A percentile compares a stretch with the other conserved stretches of the same genome.
Evolutionary conservation across 2,888 invertebrate species (phyloP).

Genomic region (Esperia sulphurella): DNA sequence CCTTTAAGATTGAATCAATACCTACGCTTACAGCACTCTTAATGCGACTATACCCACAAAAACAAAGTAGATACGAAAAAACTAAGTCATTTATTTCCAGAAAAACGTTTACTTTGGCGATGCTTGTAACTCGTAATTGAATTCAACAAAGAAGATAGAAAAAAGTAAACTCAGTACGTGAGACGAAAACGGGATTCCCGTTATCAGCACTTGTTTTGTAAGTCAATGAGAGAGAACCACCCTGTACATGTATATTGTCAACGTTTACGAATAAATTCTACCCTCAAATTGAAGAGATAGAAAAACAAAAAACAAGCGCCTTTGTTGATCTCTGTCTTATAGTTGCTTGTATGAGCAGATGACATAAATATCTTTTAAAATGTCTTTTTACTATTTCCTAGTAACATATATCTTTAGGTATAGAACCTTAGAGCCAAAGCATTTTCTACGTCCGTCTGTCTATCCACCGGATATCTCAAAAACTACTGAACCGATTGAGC

Average conservation of each 20-base stretch:
- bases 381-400: background rate
- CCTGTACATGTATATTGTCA: constrained; percentile 7
- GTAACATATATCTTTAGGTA: background rate
- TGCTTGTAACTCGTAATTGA: constrained; percentile 60
- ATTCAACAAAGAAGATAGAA: constrained; percentile 68
- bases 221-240: constrained; percentile 41
- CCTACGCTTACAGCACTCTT: too few relatives aligned
- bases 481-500: too few relatives aligned
- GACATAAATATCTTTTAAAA: too few relatives aligned
- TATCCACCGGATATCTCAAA: too few relatives aligned
- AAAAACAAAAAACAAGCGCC: background rate
- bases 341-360: background rate
- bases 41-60: background rate
- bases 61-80: constrained; percentile 17
- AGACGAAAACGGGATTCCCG: constrained; percentile 50
- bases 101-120: constrained; percentile 44
- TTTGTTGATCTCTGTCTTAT: too few relatives aligned
- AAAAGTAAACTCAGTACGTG: constrained; percentile 68
- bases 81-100: constrained; percentile 33
- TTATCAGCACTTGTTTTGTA: constrained; percentile 60
- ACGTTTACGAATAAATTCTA: constrained; percentile 2
- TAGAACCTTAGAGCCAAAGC: too few relatives aligned
- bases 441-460: too few relatives aligned
- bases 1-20: too few relatives aligned
- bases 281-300: background rate